These are phyloP conservation scores for Petroica traversi DNA, from an alignment of 2,113 vertebrate species.

Conservation along the genomic window DNA sequence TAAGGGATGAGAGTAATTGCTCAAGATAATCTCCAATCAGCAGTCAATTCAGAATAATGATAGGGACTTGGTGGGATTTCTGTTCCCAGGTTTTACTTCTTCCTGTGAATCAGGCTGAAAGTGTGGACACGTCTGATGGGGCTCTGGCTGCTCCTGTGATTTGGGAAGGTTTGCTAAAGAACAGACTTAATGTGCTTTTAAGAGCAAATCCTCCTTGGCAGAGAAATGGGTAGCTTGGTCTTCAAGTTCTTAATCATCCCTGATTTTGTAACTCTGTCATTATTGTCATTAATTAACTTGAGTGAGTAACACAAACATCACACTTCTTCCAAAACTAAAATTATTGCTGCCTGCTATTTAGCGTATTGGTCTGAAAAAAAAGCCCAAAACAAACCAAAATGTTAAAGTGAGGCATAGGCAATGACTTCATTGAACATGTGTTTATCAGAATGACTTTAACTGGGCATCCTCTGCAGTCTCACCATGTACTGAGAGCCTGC, in stretches of 20 bases:
- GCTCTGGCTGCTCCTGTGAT: not conserved
- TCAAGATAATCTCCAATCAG: not conserved
- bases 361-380: not conserved
- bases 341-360: constrained; percentile 28
- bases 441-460: not conserved
- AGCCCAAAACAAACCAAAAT: not conserved
- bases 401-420: not conserved
- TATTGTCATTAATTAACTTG: constrained; percentile 40
- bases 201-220: not conserved
- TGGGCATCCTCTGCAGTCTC: not conserved
- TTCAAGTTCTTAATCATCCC: constrained; percentile 37
- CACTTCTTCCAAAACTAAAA: not conserved
- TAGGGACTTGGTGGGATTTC: not conserved
- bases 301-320: constrained; percentile 19
- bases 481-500: not conserved
- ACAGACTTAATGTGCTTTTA: not conserved
- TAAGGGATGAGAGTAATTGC: not conserved
- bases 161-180: not conserved
- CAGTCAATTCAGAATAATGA: not conserved
- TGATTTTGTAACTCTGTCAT: constrained; percentile 10
- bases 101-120: not conserved
- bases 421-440: not conserved
- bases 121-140: not conserved
- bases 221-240: not conserved
- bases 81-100: not conserved